Evolutionary conservation across 2,113 vertebrate species (phyloP), one percentile per base, ranked within the genome.

Genomic region (Aptenodytes patagonicus): DNA sequence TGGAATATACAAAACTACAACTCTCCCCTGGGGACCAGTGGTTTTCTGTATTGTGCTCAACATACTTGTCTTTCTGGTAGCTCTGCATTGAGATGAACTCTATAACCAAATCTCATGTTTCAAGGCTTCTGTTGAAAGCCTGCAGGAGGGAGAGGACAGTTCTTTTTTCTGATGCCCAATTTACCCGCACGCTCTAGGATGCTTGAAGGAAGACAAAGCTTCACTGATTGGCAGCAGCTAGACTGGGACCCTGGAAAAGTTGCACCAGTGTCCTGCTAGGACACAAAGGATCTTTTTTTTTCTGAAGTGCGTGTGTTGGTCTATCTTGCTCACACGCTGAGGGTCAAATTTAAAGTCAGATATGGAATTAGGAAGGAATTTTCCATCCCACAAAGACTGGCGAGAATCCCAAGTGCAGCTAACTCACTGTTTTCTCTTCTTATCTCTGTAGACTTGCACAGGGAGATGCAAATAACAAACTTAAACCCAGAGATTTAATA

Each of bases 321-420:
- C 93, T 97, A 96, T 96, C 96, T 97, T 91, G 90, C 90, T 96
- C 46, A 73, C 96, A 97, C 0, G 82, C 96, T 97, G 96, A 96
- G 96, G 96, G 96, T 97, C 96, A 97, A 96, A 96, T 97, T 97
- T 97, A 93, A 97, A 96, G 96, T 97, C 96, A 97, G 95, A 96
- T 97, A 96, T 96, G 96, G 96, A 97, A 97, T 96, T 97, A 96
- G 93, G 92, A 96, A 97, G 96, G 96, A 97, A 97, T 97, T 97
- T 97, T 97, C 96, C 96, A 96, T 95, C 96, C 36, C 90, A 94
- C 85, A 6, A 97, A 97, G 91, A 90, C 87, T 97, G 96, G 96
- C 97, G 26, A 95, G 91, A 93, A 96, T 96, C 95, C 97, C 95
- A 95, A 97, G 58, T 25, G 87, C 93, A 91, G 72, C 94, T 92